Evolutionary conservation across 2,888 invertebrate genomes (phyloP).

Genomic region (Drosophila conformis): DNA sequence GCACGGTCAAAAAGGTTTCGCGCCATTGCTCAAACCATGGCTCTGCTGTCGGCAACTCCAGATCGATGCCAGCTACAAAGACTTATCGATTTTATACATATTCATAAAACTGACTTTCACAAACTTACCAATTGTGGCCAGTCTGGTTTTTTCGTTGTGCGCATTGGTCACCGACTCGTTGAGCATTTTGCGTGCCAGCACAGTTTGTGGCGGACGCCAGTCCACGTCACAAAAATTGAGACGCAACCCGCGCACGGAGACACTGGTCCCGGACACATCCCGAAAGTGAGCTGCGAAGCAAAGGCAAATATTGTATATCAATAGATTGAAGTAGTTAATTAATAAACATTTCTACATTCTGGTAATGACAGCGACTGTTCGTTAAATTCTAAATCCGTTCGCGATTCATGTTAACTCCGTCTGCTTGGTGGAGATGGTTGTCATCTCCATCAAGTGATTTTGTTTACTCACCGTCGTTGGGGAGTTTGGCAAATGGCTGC

Average conservation of each 20-base stretch:
- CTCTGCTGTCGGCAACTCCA: constrained; percentile 91
- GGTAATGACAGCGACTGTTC: not conserved
- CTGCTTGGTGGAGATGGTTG: not conserved
- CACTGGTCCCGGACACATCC: constrained; percentile 91
- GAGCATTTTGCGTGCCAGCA: constrained; percentile 92
- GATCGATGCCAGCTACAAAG: constrained; percentile 86
- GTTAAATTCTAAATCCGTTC: not conserved
- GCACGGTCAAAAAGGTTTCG: constrained; percentile 94
- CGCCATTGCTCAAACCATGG: constrained; percentile 99
- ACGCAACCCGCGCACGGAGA: constrained; percentile 91
- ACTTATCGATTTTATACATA: not conserved
- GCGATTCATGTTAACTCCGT: not conserved
- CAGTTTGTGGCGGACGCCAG: constrained; percentile 92
- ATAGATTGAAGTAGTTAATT: not conserved
- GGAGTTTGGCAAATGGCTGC: constrained; percentile 93
- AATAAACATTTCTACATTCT: not conserved
- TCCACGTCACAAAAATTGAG: constrained; percentile 93
- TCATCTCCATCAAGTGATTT: not conserved
- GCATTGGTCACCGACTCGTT: constrained; percentile 91
- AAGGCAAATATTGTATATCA: not conserved
- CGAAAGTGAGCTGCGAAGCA: constrained; percentile 90
- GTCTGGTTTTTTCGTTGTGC: constrained; percentile 86
- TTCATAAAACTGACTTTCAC: not conserved
- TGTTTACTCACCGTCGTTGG: constrained; percentile 88
- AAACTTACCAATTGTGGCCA: constrained; percentile 86